phyloP scores from a whole-genome alignment of 2,888 invertebrate genomes.

The Lasioglossum zephyrum region DNA sequence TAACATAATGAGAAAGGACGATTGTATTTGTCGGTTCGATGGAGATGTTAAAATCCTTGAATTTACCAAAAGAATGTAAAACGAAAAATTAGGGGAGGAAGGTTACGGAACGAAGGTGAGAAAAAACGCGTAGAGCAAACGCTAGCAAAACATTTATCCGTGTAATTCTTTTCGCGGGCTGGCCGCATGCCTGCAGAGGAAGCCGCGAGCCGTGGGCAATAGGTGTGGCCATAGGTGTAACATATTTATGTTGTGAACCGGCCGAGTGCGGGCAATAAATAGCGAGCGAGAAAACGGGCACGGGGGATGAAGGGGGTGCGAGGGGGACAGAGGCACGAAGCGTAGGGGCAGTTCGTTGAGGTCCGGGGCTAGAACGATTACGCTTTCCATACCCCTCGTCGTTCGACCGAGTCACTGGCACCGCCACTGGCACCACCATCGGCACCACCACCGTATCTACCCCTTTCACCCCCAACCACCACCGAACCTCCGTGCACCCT shows the following conservation, averaged over 20 bases:
- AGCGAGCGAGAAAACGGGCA: constrained; percentile 72
- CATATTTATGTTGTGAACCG: constrained; percentile 84
- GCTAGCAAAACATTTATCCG: constrained; percentile 38
- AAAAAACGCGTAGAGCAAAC: background rate
- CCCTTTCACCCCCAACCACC: constrained; percentile 45
- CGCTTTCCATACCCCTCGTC: constrained; percentile 72
- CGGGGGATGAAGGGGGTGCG: constrained; percentile 30
- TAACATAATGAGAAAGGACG: background rate
- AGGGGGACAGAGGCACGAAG: constrained; percentile 45
- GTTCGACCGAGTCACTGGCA: constrained; percentile 67
- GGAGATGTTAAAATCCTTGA: background rate
- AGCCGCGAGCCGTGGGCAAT: constrained; percentile 64
- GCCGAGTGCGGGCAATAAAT: constrained; percentile 83
- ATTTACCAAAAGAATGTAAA: background rate
- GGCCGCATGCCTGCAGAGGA: constrained; percentile 57
- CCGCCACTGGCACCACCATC: constrained; percentile 63
- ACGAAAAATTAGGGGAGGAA: background rate
- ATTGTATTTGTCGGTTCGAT: background rate
- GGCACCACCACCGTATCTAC: constrained; percentile 58
- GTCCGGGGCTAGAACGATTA: constrained; percentile 79
- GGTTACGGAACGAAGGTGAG: background rate
- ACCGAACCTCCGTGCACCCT: constrained; percentile 39
- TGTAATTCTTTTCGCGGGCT: constrained; percentile 62
- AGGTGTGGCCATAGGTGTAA: constrained; percentile 79
- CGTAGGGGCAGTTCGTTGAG: constrained; percentile 66